Conservation (phyloP, 1,140 invertebrate genomes). For the Trichomalopsis sarcophagae region DNA sequence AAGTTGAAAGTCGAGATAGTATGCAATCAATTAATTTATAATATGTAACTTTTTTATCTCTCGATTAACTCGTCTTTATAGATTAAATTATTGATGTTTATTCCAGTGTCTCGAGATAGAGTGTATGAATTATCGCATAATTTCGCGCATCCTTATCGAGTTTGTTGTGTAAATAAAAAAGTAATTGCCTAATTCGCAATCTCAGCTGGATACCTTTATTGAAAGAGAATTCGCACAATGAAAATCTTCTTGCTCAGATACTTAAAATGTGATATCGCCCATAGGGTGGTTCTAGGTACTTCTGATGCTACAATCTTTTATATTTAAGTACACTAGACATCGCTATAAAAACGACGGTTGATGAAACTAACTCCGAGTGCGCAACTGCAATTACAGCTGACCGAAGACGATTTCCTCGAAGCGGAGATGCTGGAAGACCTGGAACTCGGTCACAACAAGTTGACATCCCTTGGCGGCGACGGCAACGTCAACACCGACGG, state of each 20-base stretch:
- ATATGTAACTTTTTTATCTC: too few species aligned
- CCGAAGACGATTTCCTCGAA: conserved; percentile 84
- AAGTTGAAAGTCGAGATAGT: too few species aligned
- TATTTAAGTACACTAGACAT: too few species aligned
- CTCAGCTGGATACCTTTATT: not conserved
- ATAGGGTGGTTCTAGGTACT: too few species aligned
- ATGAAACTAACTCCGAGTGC: too few species aligned
- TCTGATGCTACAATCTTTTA: too few species aligned
- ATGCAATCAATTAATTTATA: too few species aligned
- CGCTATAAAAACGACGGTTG: too few species aligned
- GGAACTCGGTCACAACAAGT: conserved; percentile 81
- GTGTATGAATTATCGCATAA: not conserved
- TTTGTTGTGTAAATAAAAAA: not conserved
- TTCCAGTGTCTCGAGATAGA: not conserved
- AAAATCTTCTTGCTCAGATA: too few species aligned
- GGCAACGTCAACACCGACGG: conserved; percentile 61
- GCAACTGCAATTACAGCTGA: conserved; percentile 73
- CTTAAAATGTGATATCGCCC: too few species aligned
- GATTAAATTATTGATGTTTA: not conserved
- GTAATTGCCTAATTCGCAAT: not conserved
- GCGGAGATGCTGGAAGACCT: conserved; percentile 80
- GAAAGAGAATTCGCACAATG: too few species aligned
- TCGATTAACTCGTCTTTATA: not conserved
- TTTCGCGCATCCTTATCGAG: not conserved
- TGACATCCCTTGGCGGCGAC: conserved; percentile 76